phyloP scores from a whole-genome alignment of 1,140 invertebrate species.

The Hyposmocoma kahamanoa region DNA sequence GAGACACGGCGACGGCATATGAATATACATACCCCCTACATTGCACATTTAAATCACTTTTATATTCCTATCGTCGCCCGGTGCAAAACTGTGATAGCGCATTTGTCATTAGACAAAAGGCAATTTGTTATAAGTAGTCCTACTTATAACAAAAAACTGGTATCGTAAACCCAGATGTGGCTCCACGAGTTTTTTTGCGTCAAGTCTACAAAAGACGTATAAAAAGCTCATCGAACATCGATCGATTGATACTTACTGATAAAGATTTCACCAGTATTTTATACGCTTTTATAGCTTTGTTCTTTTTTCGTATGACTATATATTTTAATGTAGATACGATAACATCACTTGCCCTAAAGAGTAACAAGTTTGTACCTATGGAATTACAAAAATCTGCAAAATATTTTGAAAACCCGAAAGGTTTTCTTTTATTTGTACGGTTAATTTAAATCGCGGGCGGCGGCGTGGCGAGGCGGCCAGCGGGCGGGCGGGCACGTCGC shows the following conservation, averaged over 20 bases:
- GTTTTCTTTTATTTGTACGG: constrained; percentile 59
- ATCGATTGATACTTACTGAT: neutral
- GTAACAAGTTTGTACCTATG: too few relatives aligned
- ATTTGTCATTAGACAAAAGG: too few relatives aligned
- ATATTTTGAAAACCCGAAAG: too few relatives aligned
- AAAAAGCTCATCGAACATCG: neutral
- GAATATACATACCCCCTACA: too few relatives aligned
- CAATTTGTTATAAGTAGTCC: too few relatives aligned
- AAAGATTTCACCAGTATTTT: neutral
- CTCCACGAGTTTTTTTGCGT: neutral
- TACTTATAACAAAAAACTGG: neutral
- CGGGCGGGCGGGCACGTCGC: constrained; percentile 9
- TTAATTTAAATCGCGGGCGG: constrained; percentile 43
- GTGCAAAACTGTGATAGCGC: too few relatives aligned
- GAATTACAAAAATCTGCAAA: too few relatives aligned
- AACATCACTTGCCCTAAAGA: too few relatives aligned
- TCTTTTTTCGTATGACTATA: too few relatives aligned
- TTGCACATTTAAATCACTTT: neutral
- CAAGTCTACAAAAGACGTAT: neutral
- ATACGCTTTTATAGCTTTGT: neutral
- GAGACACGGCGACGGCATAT: neutral
- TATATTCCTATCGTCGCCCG: neutral
- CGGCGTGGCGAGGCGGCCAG: constrained; percentile 22
- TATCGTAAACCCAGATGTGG: neutral
- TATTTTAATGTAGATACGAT: too few relatives aligned